Base-by-base conservation (phyloP, 2,888 invertebrate species). In the Oithona nana region DNA sequence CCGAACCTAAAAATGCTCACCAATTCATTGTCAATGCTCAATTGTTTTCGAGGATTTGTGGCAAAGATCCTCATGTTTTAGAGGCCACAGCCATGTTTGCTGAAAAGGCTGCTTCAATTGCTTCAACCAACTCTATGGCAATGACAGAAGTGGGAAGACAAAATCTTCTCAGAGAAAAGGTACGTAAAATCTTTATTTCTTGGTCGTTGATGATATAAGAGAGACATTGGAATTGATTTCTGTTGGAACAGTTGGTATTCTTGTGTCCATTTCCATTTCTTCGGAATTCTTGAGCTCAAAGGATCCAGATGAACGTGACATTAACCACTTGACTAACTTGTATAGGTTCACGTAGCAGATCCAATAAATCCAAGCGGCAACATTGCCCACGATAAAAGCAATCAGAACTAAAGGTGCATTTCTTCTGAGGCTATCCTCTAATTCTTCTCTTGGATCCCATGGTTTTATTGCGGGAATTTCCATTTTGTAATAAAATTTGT, bases 141-240 rank as follows among this genome's bases (percentile, higher is more conserved):
- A 77, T 88, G 68, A 82, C 84, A 57, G 90, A 92, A 72, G 77
- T 90, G 50, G 94, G 89, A 0, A 82, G 85, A 71, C 83, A 92
- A 68, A 81, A 82, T 67, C 75, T 86, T 29, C 73, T 88, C 59
- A 79, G 83, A 71, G 81, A 81, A 0, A 85, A 84, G 29, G 57
- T 20, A 26, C 16, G 16, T 22, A 6, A 1, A 3, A 49, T 49
- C 3, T 49, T 20, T 16, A 39, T 39, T 39, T 39, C 48, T 39
- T 39, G 48, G 16, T 11, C 48, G 11, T 39, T 11, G n/a, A 39
- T 11, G 48, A 39, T 39, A 39, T 39, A 11, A 11, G n/a, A 39
- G 48, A 39, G n/a, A 39, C n/a, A 39, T 11, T 11, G 11, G 48
- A 39, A n/a, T 39, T 11, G 11, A 39, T 39, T 11, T 39, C 11